Percentiles rank a stretch among this genome's conserved stretches.
phyloP scores from a whole-genome alignment of 1,140 invertebrate genomes.

The Trichomalopsis sarcophagae region DNA sequence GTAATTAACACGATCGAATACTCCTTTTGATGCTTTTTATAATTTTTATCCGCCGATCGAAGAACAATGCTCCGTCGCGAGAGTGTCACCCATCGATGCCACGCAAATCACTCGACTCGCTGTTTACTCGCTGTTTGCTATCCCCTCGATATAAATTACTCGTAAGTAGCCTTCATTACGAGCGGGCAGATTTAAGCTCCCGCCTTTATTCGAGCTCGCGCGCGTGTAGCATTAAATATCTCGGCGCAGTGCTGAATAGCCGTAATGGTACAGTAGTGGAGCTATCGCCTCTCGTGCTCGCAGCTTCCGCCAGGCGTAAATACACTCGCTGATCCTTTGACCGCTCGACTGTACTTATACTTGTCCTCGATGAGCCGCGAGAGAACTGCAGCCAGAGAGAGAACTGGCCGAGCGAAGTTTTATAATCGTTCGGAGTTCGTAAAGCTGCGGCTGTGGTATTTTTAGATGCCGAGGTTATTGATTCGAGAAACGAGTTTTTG shows the following conservation, averaged over 20 bases:
- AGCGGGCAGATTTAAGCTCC: slow-evolving; percentile 14
- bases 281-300: background rate
- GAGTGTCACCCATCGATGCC: too few species aligned
- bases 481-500: background rate
- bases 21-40: too few species aligned
- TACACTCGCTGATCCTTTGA: slow-evolving; percentile 15
- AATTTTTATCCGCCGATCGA: too few species aligned
- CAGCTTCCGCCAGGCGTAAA: slow-evolving; percentile 22
- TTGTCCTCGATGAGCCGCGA: background rate
- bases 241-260: background rate
- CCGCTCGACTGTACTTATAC: slow-evolving; percentile 6
- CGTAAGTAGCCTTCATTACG: slow-evolving; percentile 17
- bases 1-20: too few species aligned
- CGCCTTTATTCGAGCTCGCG: background rate
- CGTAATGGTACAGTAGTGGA: slow-evolving; percentile 6
- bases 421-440: background rate
- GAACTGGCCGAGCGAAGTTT: too few species aligned
- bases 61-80: too few species aligned
- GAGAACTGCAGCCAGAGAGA: too few species aligned
- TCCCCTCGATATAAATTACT: slow-evolving; percentile 14
- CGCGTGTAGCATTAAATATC: slow-evolving; percentile 21
- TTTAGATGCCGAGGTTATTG: background rate
- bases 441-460: background rate
- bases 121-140: background rate
- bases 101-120: too few species aligned